Evolutionary conservation across 2,888 invertebrate genomes (phyloP), one percentile per base, ranked within the genome.

Genomic region (Sclerodermus sp.): DNA sequence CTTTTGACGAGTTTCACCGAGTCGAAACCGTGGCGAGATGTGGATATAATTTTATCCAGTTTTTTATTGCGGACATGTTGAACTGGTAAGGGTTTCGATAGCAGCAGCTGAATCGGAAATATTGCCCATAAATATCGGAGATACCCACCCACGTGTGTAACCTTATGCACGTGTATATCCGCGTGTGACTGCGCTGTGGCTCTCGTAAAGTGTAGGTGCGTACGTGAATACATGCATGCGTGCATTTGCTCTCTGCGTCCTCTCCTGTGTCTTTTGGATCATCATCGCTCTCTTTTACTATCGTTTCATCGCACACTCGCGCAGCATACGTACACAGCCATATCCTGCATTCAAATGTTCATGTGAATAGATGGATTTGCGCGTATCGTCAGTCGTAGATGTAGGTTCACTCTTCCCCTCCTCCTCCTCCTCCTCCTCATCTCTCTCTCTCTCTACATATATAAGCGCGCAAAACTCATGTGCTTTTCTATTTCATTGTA

Each of bases 51-150:
- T 77, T 76, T 75, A 75, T 74, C 75, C 73, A 72, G 69, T 73
- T 74, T 73, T 76, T 76, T 74, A 77, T 74, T 74, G 75, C 77
- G 74, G 70, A 73, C 76, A 76, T 73, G 75, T 76, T 73, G 76
- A 74, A 70, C 71, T 70, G 76, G 74, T 71, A 75, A 76, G 76
- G 71, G 73, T 65, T 66, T 72, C 74, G 77, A 77, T 76, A 76
- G 76, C 73, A 65, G 69, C 74, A 71, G 73, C 73, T 73, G 76
- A 73, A 76, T 73, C 75, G 77, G 76, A 77, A 77, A 77, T 77
- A 77, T 77, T 74, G 77, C 70, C 74, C 76, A 77, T 77, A 77
- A 77, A 77, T 77, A 77, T 77, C 68, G 71, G 70, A 74, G 74
- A 76, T 76, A 76, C 64, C 67, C 63, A 62, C 51, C 57, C 64